Percentiles rank a stretch among this genome's conserved stretches.
Conservation (phyloP, 2,113 vertebrate genomes). For the Antennarius striatus region DNA sequence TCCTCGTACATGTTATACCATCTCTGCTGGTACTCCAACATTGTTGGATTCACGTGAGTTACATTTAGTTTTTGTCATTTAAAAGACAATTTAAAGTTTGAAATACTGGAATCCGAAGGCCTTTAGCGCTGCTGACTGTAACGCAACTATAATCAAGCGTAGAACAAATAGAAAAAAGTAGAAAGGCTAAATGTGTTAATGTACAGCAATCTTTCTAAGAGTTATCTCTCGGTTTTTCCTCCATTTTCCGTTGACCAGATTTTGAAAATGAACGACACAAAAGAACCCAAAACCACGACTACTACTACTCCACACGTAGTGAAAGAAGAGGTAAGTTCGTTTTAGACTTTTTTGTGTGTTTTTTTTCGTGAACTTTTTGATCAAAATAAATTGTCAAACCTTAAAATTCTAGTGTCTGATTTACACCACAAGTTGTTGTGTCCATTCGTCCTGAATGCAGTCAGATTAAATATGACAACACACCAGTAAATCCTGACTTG, state of each 20-base stretch:
- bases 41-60: slow-evolving; percentile 65
- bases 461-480: too few relatives aligned
- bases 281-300: slow-evolving; percentile 38
- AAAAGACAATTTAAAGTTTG: not conserved
- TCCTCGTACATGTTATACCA: accelerated
- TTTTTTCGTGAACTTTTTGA: too few relatives aligned
- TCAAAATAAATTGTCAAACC: too few relatives aligned
- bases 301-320: slow-evolving; percentile 58
- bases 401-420: too few relatives aligned
- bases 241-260: slow-evolving; percentile 3
- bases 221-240: not conserved
- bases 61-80: slow-evolving; percentile 29
- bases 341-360: not conserved
- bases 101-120: not conserved
- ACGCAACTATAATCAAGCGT: not conserved
- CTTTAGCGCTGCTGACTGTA: accelerated
- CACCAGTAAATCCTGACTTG: too few relatives aligned
- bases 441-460: too few relatives aligned
- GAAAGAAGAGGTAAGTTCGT: slow-evolving; percentile 71
- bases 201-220: slow-evolving; percentile 11
- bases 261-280: slow-evolving; percentile 67
- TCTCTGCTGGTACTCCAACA: slow-evolving; percentile 8
- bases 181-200: not conserved
- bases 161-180: not conserved
- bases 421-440: too few relatives aligned